Base-by-base conservation (phyloP, 2,113 vertebrate species). In the Thunnus thynnus region DNA sequence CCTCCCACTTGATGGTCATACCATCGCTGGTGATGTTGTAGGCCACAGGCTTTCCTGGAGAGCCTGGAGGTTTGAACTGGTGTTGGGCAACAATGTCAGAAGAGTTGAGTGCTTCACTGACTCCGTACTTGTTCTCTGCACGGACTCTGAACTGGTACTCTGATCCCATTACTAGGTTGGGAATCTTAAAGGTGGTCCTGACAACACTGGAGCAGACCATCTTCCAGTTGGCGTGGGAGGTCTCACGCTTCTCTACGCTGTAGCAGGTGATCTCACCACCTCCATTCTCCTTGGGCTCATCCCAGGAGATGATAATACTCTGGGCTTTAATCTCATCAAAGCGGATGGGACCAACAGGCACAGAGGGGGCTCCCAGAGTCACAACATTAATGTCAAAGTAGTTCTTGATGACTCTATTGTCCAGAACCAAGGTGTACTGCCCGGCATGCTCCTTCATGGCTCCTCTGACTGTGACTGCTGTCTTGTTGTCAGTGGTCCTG, bases 311-410 rank as follows among this genome's bases (percentile, higher is more conserved):
- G 80, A 99, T 96, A 70, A 97, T 95, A 78, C 96, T 97, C 73
- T 99, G 96, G 83, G 98, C 97, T 94, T 97, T 99, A 85, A 99
- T 95, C 94, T 99, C 98, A 84, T 99, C 98, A 85, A 99, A 96
- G 83, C 92, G 96, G 76, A 99, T 93, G 41, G 98, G 98, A 75
- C 97, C 98, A 88, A 97, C 96, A 73, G 98, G 98, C 67, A 94
- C 95, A 76, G 97, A 96, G 48, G 98, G 98, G 16, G 98, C 95
- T 51, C 97, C 98, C 56, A 98, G 96, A 60, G 97, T 98, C 75
- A 95, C 95, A 50, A 99, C 92, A 54, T 95, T 97, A 63, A 99
- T 95, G 75, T 95, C 92, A 91, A 96, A 98, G 83, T 95, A 93
- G 79, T 97, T 98, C 90, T 98, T 97, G 85, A 96, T 88, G 22